These are phyloP conservation scores for Vicugna pacos DNA, from an alignment of 2,113 vertebrate species.

Conservation along the genomic window DNA sequence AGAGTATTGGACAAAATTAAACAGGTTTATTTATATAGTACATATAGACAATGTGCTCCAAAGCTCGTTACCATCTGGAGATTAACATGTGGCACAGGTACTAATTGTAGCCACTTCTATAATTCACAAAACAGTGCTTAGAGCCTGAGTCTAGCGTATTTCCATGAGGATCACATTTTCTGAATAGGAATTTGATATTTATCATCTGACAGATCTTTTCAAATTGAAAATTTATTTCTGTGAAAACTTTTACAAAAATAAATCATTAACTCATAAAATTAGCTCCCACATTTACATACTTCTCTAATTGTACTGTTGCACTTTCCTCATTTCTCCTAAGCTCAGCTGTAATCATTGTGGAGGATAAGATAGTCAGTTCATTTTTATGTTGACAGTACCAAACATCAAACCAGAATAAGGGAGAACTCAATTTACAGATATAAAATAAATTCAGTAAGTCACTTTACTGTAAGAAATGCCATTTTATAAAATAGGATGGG, in stretches of 20 bases:
- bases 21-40: constrained; percentile 16
- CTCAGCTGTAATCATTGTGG: not conserved
- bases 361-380: not conserved
- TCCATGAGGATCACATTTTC: not conserved
- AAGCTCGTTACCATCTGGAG: constrained; percentile 44
- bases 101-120: not conserved
- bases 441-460: not conserved
- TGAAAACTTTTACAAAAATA: not conserved
- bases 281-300: not conserved
- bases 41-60: constrained; percentile 4
- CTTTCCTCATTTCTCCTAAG: no score
- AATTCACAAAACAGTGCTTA: not conserved
- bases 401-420: not conserved
- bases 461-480: not conserved
- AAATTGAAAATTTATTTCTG: not conserved
- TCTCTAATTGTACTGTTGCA: fast-evolving
- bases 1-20: constrained; percentile 17
- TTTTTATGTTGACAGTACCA: not conserved
- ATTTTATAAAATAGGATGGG: not conserved
- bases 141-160: not conserved
- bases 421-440: not conserved
- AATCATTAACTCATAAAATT: not conserved
- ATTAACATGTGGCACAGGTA: not conserved
- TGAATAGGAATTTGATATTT: not conserved
- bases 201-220: not conserved